Evolutionary conservation across 2,888 invertebrate species (phyloP), one percentile per base, ranked within the genome.

Genomic region (Stomorhina lunata): DNA sequence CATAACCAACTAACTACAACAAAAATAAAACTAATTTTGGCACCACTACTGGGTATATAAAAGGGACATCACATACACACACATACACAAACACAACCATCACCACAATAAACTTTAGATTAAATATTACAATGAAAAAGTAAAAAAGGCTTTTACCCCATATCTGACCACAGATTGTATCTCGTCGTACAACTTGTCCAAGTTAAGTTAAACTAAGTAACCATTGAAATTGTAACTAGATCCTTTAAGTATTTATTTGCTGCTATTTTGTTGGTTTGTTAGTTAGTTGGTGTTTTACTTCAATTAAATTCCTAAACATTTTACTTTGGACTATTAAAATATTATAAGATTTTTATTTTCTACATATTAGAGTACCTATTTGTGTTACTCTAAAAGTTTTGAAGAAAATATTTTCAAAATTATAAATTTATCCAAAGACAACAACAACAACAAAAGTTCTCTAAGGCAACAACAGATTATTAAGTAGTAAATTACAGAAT

Each of bases 91-190:
- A 4, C 40, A 59, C 15, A 32, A 50, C 65, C 66, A 34, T 29
- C 15, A 53, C 77, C 68, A 77, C 68, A 69, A 77, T 77, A 68
- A 69, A 69, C 61, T 77, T 29, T 25, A 53, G 43, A 50, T 69
- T 61, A 77, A 68, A 68, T 10, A 50, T 40, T 9, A 32, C 68
- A 40, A 22, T 59, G 45, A 48, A 68, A 69, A 69, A n/a, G 45
- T 59, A 37, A 48, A 68, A 69, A 69, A n/a, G 45, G 20, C 25
- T 66, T 25, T 22, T 45, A 10, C 10, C 15, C 32, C 48, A 4
- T 48, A 29, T 57, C n/a, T 48, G 3, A 25, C 34, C 34, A 45
- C 55, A 32, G 10, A 59, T 1, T 48, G n/a, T 48, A 27, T 4
- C 43, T 20, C 15, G 12, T 22, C 4, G 1, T 55, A 6, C 6